phyloP scores from a whole-genome alignment of 2,113 vertebrate species.

The Trochalopteron elliotii region DNA sequence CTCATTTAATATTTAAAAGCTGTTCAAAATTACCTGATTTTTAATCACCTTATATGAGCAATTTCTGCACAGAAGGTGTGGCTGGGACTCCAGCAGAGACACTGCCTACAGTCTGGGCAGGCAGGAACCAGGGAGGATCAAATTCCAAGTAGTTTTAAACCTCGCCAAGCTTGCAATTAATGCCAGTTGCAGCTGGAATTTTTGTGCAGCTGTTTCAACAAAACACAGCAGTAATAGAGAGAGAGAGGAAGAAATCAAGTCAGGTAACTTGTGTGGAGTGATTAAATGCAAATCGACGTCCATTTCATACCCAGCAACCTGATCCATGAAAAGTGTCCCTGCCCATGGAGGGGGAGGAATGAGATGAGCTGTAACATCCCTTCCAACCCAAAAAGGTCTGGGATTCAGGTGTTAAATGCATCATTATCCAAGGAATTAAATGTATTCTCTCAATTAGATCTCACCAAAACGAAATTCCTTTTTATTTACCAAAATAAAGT shows the following conservation, averaged over 20 bases:
- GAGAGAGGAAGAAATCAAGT: neutral
- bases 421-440: fast-evolving
- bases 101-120: neutral
- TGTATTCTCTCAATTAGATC: fast-evolving
- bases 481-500: neutral
- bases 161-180: fast-evolving
- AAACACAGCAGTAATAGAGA: neutral
- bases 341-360: neutral
- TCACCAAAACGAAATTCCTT: neutral
- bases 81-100: neutral
- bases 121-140: neutral
- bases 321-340: neutral
- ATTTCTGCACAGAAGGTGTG: neutral
- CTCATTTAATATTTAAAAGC: neutral
- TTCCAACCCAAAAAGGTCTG: neutral
- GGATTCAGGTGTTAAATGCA: neutral
- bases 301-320: neutral
- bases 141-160: neutral
- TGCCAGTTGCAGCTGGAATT: neutral
- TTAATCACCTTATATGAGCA: neutral
- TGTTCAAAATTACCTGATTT: neutral
- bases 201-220: neutral
- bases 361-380: neutral
- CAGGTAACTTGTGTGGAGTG: neutral
- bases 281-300: neutral